Conservation (phyloP, 1,140 invertebrate genomes). For the Papilio aristodemus region DNA sequence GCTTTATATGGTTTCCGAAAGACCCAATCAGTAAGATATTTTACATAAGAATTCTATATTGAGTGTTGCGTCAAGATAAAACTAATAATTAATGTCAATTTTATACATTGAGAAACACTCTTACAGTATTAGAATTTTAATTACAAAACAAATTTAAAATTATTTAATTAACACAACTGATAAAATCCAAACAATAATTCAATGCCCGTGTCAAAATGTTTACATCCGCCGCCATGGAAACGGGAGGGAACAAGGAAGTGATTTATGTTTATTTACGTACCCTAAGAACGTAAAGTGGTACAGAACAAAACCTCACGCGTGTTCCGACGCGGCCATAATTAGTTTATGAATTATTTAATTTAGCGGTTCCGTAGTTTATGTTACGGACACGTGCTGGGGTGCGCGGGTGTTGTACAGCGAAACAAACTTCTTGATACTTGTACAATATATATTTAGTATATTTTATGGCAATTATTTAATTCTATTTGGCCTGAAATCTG, state of each 20-base stretch:
- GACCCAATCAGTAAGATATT: background rate
- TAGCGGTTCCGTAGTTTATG: conserved; percentile 47
- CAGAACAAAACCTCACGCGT: conserved; percentile 33
- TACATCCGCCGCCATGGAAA: background rate
- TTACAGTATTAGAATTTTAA: conserved; percentile 5
- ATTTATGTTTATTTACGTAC: conserved; percentile 23
- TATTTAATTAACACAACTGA: background rate
- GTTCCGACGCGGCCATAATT: conserved; percentile 38
- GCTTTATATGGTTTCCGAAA: background rate
- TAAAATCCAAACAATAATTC: background rate
- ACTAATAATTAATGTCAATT: conserved; percentile 12
- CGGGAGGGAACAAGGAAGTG: background rate
- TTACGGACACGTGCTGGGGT: conserved; percentile 48
- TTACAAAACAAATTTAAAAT: conserved; percentile 2
- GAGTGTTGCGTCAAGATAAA: background rate
- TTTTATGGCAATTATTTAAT: too few species aligned
- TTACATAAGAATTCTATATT: conserved; percentile 4
- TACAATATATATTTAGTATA: background rate
- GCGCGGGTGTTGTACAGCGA: conserved; percentile 34
- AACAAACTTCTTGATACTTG: conserved; percentile 40
- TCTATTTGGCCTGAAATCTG: too few species aligned
- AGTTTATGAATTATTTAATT: conserved; percentile 58
- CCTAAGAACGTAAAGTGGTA: background rate
- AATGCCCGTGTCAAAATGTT: background rate
- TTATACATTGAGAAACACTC: conserved; percentile 6